Percentiles rank a stretch among this genome's conserved stretches.
phyloP scores from a whole-genome alignment of 2,797 vertebrate genomes.

The Enteromius mattozi region DNA sequence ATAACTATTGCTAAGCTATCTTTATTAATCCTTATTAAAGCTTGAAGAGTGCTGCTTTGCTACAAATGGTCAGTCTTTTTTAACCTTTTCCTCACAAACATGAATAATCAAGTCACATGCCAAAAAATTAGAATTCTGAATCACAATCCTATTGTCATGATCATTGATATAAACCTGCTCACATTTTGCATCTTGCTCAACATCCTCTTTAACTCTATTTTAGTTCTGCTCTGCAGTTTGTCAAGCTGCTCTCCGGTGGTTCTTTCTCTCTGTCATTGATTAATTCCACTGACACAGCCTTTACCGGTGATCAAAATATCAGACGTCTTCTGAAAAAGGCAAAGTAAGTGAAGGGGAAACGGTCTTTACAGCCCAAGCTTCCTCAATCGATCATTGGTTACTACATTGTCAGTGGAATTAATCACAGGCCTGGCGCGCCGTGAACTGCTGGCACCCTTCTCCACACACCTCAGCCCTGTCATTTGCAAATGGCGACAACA shows the following conservation, averaged over 20 bases:
- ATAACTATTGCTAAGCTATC: conserved; percentile 50
- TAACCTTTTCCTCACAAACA: background rate
- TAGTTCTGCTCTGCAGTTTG: conserved; percentile 31
- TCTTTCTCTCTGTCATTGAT: conserved; percentile 69
- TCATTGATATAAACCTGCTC: conserved; percentile 42
- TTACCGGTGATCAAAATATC: conserved; percentile 81
- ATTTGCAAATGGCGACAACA: conserved; percentile 37
- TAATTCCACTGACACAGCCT: conserved; percentile 74
- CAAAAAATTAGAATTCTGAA: background rate
- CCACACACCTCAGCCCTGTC: conserved; percentile 46
- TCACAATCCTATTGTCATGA: background rate
- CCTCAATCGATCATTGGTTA: conserved; percentile 83
- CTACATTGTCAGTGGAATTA: conserved; percentile 81
- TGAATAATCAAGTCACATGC: no score
- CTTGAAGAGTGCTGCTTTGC: background rate
- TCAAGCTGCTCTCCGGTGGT: conserved; percentile 58
- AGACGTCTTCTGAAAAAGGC: conserved; percentile 77
- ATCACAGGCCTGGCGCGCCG: conserved; percentile 74
- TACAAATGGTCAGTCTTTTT: background rate
- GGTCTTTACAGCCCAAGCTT: conserved; percentile 78
- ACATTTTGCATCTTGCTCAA: background rate
- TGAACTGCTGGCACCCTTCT: conserved; percentile 54
- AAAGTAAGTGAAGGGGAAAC: conserved; percentile 83
- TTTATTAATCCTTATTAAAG: background rate
- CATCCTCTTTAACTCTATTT: conserved; percentile 34